Conservation (phyloP, 2,113 vertebrate species). For the Micronycteris hirsuta region DNA sequence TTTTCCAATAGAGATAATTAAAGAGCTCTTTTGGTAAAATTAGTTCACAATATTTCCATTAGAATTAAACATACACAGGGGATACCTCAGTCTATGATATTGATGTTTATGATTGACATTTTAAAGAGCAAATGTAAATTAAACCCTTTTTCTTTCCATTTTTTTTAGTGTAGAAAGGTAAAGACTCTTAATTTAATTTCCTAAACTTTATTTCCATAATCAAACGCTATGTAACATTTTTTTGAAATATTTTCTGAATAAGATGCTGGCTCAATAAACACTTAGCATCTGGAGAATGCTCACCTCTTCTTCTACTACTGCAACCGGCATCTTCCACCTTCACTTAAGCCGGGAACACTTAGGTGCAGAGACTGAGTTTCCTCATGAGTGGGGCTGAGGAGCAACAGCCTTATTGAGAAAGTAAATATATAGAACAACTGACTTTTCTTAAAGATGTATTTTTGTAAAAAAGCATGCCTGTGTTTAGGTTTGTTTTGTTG, state of each 20-base stretch:
- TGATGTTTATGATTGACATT: not conserved
- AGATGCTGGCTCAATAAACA: not conserved
- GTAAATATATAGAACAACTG: fast-evolving
- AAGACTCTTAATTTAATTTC: not conserved
- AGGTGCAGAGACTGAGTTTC: fast-evolving
- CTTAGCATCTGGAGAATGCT: fast-evolving
- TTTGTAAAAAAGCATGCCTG: not conserved
- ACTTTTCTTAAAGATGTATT: not conserved
- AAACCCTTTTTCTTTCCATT: not conserved
- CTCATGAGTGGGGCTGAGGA: fast-evolving
- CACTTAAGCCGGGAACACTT: fast-evolving
- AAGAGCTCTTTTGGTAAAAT: slow-evolving; percentile 76
- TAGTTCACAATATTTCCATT: slow-evolving; percentile 69
- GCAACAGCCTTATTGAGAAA: fast-evolving
- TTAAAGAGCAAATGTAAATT: not conserved
- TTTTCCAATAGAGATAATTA: slow-evolving; percentile 76
- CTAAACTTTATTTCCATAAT: not conserved
- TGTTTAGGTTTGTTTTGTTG: not conserved
- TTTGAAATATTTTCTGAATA: not conserved
- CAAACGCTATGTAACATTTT: not conserved
- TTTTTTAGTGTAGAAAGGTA: not conserved
- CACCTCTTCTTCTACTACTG: no score
- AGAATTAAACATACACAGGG: slow-evolving; percentile 55
- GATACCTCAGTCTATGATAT: not conserved
- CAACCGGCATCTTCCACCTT: fast-evolving